A percentile compares a stretch with the other conserved stretches of the same genome.
Evolutionary conservation across 2,113 vertebrate species (phyloP).

Genomic region (Pluvianellus socialis): DNA sequence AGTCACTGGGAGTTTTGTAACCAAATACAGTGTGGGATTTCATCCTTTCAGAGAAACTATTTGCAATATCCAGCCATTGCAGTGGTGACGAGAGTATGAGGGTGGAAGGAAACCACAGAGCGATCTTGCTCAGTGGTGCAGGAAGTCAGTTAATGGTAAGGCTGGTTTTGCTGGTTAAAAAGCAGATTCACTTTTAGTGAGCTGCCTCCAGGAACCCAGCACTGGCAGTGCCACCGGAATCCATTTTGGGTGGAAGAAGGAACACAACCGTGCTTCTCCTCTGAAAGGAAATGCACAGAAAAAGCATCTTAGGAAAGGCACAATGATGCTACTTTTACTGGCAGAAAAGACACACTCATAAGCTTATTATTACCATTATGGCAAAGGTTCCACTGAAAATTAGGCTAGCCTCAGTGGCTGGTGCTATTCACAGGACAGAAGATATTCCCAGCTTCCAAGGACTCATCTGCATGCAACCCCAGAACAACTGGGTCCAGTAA

Average conservation of each 20-base stretch:
- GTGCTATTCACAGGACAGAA: background rate
- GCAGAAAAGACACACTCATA: background rate
- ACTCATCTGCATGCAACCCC: background rate
- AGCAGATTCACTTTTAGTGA: rapidly evolving
- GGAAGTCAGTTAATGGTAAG: background rate
- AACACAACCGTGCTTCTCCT: background rate
- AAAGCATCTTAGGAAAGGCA: background rate
- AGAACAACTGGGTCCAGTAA: background rate
- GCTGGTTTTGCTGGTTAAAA: background rate
- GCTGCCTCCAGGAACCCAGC: background rate
- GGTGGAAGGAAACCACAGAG: background rate
- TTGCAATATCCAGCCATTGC: background rate
- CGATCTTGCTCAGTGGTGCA: rapidly evolving
- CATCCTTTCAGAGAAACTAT: background rate
- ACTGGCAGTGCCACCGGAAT: background rate
- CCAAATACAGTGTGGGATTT: background rate
- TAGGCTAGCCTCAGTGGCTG: background rate
- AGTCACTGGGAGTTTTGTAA: background rate
- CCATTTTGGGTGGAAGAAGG: background rate
- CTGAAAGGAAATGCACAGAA: background rate
- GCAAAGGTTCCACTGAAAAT: background rate
- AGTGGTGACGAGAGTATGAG: rapidly evolving
- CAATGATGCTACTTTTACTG: rapidly evolving
- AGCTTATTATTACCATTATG: background rate
- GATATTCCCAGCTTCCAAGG: background rate